Evolutionary conservation across 1,140 invertebrate genomes (phyloP).

Genomic region (Ceratosolen fusciceps): DNA sequence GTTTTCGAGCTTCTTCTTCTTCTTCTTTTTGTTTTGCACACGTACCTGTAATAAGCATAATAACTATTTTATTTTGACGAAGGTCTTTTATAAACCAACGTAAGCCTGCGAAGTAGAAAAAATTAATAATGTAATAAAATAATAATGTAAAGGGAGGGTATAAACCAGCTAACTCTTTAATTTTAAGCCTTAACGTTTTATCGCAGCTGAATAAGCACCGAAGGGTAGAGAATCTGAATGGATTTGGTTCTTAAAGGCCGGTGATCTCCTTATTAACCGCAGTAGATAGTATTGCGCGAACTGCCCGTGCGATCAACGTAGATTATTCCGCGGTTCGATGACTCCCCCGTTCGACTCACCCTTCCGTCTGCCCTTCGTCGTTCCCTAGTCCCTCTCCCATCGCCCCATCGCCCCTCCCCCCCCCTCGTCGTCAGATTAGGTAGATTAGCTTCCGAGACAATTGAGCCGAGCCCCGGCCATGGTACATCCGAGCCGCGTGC

Average conservation of each 20-base stretch:
- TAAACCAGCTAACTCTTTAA: not conserved
- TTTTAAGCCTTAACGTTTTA: not conserved
- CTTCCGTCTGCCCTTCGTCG: constrained; percentile 4
- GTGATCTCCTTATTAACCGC: constrained; percentile 67
- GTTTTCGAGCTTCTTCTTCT: no score
- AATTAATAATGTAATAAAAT: no score
- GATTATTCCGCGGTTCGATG: constrained; percentile 62
- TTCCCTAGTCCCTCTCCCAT: constrained; percentile 19
- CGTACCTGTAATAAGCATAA: no score
- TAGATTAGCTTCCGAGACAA: constrained; percentile 60
- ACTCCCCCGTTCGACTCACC: constrained; percentile 33
- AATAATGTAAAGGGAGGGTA: no score
- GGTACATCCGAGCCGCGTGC: constrained; percentile 33
- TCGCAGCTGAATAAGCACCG: not conserved
- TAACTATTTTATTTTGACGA: no score
- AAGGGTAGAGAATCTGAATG: constrained; percentile 5
- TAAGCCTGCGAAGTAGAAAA: no score
- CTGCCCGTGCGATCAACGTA: constrained; percentile 54
- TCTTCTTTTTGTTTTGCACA: no score
- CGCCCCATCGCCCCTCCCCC: not conserved
- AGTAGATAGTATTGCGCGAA: constrained; percentile 60
- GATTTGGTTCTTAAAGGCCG: not conserved
- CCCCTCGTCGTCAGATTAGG: constrained; percentile 54
- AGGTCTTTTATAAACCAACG: no score
- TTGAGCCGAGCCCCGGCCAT: constrained; percentile 50